Base-by-base conservation (phyloP, 2,888 invertebrate species). In the Thyatira batis region DNA sequence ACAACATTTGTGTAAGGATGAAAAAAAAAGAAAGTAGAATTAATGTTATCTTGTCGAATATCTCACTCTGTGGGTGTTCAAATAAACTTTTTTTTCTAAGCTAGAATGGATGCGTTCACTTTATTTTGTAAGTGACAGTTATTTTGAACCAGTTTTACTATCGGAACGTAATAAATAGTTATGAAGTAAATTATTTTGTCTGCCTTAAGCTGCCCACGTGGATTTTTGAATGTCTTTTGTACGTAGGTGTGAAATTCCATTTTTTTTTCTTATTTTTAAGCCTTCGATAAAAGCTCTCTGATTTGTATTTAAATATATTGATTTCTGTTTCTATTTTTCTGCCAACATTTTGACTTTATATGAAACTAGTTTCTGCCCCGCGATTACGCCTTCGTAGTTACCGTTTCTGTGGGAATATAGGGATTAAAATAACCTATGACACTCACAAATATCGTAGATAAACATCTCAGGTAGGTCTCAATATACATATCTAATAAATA, bases 31-130 rank as follows among this genome's bases (percentile, higher is more conserved):
- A 13, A 13, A 11, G 39, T 39, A 8, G 17, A 17, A 33, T 33
- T 3, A 39, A 17, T 17, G 39, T 39, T 39, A 17, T 39, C 39
- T 39, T 39, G 39, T 17, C 17, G 17, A 5, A 39, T 39, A 62
- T 63, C 60, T 49, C n/a, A n/a, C 55, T 51, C 43, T 54, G 65
- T 70, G 71, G 70, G 71, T 63, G 70, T 69, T 57, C 61, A 53
- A 48, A 49, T 45, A 28, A 44, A 39, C 54, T 56, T 58, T 61
- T 55, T 51, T 52, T 57, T 57, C 45, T 46, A 25, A 13, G 46
- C 33, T 46, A 33, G 50, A 23, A 44, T 27, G 50, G 44, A 44
- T 44, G 50, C 23, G 50, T 27, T 50, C 27, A 44, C 50, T 39
- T n/a, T 39, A 39, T 33, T 33, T 33, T 33, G 13, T 33, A 13